Evolutionary conservation across 2,113 vertebrate species (phyloP).

Genomic region (Crotalus horridus): DNA sequence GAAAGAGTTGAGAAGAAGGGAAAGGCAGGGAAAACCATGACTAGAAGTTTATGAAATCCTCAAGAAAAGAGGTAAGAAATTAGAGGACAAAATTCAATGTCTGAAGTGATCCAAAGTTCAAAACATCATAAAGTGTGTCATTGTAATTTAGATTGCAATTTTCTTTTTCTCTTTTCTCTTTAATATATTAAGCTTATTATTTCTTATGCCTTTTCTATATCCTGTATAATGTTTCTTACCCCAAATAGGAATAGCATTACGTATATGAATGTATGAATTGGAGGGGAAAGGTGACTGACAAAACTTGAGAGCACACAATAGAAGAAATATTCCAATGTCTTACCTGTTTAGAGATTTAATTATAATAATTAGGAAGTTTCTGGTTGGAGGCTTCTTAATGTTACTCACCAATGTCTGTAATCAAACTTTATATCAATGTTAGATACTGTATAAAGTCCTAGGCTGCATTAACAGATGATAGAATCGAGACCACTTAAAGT

Average conservation of each 20-base stretch:
- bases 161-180: background rate
- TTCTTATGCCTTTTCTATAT: background rate
- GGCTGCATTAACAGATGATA: background rate
- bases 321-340: background rate
- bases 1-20: background rate
- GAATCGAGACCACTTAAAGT: background rate
- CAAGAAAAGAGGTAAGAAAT: background rate
- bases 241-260: background rate
- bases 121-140: background rate
- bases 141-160: background rate
- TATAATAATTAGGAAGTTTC: background rate
- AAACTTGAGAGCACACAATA: background rate
- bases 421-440: background rate
- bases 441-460: background rate
- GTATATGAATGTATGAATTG: background rate
- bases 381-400: background rate
- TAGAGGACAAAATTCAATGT: background rate
- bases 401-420: background rate
- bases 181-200: background rate
- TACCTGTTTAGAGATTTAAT: background rate
- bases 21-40: background rate
- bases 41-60: background rate
- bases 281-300: background rate
- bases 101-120: background rate
- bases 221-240: background rate